Conservation (phyloP, 2,113 vertebrate species). For the Heloderma charlesbogerti region DNA sequence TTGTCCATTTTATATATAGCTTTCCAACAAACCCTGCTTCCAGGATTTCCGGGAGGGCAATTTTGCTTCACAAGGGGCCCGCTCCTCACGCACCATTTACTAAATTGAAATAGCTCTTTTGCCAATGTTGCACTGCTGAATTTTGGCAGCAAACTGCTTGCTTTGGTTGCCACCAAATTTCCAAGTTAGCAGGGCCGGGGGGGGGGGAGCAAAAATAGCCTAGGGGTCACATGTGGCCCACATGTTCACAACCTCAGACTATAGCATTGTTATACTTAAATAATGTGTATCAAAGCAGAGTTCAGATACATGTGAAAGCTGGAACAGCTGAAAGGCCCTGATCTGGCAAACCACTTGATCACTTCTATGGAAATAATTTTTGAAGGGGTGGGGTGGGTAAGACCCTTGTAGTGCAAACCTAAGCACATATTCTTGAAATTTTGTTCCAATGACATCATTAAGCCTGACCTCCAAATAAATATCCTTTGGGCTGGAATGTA, state of each 20-base stretch:
- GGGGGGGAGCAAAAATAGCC: too few species aligned
- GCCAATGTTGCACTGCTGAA: too few species aligned
- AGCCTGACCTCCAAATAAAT: background rate
- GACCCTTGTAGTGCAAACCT: background rate
- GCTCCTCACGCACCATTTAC: too few species aligned
- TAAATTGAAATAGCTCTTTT: too few species aligned
- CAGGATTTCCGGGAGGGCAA: too few species aligned
- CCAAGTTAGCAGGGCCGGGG: too few species aligned
- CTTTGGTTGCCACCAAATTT: too few species aligned
- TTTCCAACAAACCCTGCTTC: background rate
- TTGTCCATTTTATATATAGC: background rate
- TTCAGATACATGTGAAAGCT: background rate
- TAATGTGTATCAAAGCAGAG: background rate
- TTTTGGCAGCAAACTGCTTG: too few species aligned
- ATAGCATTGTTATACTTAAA: background rate
- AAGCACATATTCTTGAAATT: background rate
- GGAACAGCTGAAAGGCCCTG: background rate
- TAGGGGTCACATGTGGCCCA: too few species aligned
- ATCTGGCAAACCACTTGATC: background rate
- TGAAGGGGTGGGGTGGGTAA: background rate
- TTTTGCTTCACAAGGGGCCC: too few species aligned
- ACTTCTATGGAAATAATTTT: background rate
- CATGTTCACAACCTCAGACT: too few species aligned
- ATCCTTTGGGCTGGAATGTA: background rate
- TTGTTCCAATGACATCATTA: background rate